These are phyloP conservation scores for Archocentrus centrarchus DNA, from an alignment of 2,113 vertebrate species.

Conservation along the genomic window DNA sequence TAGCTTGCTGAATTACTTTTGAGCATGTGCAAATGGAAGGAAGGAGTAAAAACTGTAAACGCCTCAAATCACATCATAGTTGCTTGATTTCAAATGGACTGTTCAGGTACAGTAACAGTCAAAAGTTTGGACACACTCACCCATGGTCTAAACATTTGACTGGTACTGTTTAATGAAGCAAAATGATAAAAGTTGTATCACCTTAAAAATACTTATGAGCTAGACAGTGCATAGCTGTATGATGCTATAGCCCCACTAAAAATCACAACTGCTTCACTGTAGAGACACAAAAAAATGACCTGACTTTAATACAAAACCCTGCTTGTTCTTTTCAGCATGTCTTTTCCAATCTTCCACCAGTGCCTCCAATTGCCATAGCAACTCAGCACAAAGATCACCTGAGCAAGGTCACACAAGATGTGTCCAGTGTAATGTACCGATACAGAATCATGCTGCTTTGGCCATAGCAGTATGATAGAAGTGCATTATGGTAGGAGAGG, in stretches of 20 bases:
- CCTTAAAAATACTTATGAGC: background rate
- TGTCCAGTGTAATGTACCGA: conserved; percentile 4
- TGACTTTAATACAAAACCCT: background rate
- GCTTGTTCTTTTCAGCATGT: background rate
- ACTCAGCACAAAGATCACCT: conserved; percentile 10
- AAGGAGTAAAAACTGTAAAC: too few species aligned
- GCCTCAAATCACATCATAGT: background rate
- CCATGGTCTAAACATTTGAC: too few species aligned
- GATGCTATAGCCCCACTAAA: background rate
- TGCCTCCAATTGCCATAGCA: background rate
- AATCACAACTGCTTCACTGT: background rate
- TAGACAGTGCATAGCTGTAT: background rate
- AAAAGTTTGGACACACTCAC: too few species aligned
- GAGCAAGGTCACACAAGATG: conserved; percentile 26
- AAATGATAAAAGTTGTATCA: background rate
- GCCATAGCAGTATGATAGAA: background rate
- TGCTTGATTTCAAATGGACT: background rate
- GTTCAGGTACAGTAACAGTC: background rate
- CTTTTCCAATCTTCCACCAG: background rate
- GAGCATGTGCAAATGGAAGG: background rate
- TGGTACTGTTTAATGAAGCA: background rate
- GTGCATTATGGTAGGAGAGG: background rate
- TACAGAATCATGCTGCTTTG: conserved; percentile 2
- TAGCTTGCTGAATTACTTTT: background rate
- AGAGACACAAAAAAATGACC: background rate